Evolutionary conservation across 2,888 invertebrate species (phyloP).

Genomic region (Sphaerophoria taeniata): DNA sequence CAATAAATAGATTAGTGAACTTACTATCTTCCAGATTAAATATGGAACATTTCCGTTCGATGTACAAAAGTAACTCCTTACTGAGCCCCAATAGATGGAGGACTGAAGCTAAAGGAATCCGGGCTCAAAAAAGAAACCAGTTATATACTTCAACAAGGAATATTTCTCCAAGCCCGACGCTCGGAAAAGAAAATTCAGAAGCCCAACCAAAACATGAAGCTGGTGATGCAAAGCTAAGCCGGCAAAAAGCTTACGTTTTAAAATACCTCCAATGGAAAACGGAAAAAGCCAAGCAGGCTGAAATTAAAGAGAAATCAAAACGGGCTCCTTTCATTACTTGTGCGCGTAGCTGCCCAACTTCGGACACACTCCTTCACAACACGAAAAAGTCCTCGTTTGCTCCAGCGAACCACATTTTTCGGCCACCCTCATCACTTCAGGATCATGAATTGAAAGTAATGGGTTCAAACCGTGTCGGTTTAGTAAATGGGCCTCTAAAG

Average conservation of each 20-base stretch:
- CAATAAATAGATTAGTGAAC: too few species aligned
- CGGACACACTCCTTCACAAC: neutral
- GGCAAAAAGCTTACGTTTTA: slow-evolving; percentile 72
- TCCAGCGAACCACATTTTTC: slow-evolving; percentile 66
- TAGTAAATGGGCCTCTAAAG: neutral
- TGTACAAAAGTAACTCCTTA: slow-evolving; percentile 43
- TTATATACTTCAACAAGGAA: slow-evolving; percentile 41
- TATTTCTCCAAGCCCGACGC: slow-evolving; percentile 36
- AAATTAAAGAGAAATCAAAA: slow-evolving; percentile 35
- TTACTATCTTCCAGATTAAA: neutral
- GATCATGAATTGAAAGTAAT: slow-evolving; percentile 30
- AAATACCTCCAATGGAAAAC: slow-evolving; percentile 75
- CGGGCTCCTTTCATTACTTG: slow-evolving; percentile 74
- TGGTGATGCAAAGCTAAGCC: slow-evolving; percentile 33
- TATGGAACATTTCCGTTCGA: slow-evolving; percentile 36
- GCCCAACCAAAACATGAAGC: neutral
- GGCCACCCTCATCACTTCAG: slow-evolving; percentile 71
- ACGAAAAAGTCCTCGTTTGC: slow-evolving; percentile 65
- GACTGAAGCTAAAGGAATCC: slow-evolving; percentile 24
- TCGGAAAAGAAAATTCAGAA: slow-evolving; percentile 12
- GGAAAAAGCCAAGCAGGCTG: slow-evolving; percentile 60
- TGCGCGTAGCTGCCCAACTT: slow-evolving; percentile 23
- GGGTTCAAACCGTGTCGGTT: slow-evolving; percentile 29
- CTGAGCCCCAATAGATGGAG: slow-evolving; percentile 29
- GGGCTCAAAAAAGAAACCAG: slow-evolving; percentile 46